These are phyloP conservation scores for Pristis pectinata DNA, from an alignment of 2,797 vertebrate species.

Conservation along the genomic window DNA sequence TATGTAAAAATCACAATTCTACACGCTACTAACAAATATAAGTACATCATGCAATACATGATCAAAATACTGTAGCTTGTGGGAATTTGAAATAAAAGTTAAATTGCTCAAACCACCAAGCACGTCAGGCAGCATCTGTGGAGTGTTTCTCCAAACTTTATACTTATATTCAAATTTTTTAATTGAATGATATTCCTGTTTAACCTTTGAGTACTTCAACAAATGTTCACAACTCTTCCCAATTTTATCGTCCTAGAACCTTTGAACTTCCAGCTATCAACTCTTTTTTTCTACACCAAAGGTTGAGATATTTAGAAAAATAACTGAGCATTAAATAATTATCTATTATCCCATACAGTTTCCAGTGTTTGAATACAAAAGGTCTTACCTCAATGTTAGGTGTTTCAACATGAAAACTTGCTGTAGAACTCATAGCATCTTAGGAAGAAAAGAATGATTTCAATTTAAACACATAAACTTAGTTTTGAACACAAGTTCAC, in stretches of 20 bases:
- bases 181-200: background rate
- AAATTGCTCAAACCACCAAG: too few relatives aligned
- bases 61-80: too few relatives aligned
- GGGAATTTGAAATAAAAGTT: too few relatives aligned
- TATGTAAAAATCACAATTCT: background rate
- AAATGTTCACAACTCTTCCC: background rate
- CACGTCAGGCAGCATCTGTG: too few relatives aligned
- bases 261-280: background rate
- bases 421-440: background rate
- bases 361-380: background rate
- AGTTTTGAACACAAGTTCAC: background rate
- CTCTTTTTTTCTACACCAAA: background rate
- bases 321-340: background rate
- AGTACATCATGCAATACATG: too few relatives aligned
- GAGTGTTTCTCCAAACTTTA: too few relatives aligned
- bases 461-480: background rate
- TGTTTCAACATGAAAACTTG: background rate
- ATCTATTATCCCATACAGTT: too few relatives aligned
- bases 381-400: conserved; percentile 5
- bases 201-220: background rate
- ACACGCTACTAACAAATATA: too few relatives aligned
- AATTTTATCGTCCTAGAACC: background rate
- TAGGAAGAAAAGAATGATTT: background rate
- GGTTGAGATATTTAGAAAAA: background rate
- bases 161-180: background rate